A percentile compares a stretch with the other conserved stretches of the same genome.
Conservation (phyloP, 2,113 vertebrate species). For the Scolopax mira region DNA sequence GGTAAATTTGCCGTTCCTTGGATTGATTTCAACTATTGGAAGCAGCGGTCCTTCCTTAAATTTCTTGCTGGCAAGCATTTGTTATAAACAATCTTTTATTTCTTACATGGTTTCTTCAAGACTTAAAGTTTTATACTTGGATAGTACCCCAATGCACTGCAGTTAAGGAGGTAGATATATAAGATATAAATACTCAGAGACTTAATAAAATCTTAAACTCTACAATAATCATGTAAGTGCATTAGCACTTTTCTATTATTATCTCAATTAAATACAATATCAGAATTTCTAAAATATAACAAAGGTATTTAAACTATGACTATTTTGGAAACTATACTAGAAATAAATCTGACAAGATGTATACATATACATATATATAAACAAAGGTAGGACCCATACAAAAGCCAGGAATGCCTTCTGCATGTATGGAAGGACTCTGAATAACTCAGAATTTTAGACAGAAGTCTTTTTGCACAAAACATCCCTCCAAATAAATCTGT, state of each 20-base stretch:
- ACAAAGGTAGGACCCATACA: not conserved
- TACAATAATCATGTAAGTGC: not conserved
- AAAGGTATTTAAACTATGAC: not conserved
- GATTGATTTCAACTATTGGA: not conserved
- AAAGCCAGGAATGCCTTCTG: not conserved
- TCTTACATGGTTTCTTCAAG: not conserved
- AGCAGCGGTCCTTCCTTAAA: not conserved
- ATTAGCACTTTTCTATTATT: not conserved
- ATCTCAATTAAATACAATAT: not conserved
- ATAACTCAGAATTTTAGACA: not conserved
- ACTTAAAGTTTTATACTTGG: not conserved
- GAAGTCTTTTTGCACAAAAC: not conserved
- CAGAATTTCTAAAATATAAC: constrained; percentile 4
- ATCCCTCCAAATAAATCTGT: not conserved
- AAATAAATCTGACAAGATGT: not conserved
- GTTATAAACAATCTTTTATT: not conserved
- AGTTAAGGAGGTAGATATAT: not conserved
- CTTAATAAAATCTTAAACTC: not conserved
- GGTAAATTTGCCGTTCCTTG: not conserved
- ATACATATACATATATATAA: not conserved
- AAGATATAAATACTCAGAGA: not conserved
- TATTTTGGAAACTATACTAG: not conserved
- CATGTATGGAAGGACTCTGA: not conserved
- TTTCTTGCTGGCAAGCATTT: not conserved
- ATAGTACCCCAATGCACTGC: not conserved